Evolutionary conservation across 2,113 vertebrate genomes (phyloP).

Genomic region (Sylvicapra grimmia): DNA sequence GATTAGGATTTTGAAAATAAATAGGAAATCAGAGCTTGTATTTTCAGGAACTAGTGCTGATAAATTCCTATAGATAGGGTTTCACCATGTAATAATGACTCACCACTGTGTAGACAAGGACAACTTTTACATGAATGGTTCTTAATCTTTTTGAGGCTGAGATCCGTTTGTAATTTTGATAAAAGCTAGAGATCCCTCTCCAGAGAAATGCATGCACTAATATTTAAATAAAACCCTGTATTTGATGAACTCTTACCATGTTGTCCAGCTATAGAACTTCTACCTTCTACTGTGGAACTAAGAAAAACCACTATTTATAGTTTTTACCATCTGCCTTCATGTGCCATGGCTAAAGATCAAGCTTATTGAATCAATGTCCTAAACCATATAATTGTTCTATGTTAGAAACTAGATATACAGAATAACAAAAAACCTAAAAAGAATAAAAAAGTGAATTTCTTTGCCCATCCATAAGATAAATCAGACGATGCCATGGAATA

Average conservation of each 20-base stretch:
- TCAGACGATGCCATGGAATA: background rate
- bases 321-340: background rate
- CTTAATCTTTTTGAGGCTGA: background rate
- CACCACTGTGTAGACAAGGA: background rate
- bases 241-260: background rate
- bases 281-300: background rate
- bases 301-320: background rate
- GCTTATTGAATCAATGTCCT: background rate
- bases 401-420: background rate
- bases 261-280: background rate
- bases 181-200: background rate
- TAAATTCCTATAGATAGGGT: background rate
- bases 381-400: background rate
- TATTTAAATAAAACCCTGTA: background rate
- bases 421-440: background rate
- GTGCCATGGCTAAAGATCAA: background rate
- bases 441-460: background rate
- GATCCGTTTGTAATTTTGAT: background rate
- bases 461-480: background rate
- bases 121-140: background rate
- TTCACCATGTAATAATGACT: background rate
- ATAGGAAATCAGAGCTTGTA: background rate
- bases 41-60: background rate
- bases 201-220: background rate
- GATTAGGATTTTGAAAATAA: background rate